phyloP scores from a whole-genome alignment of 2,113 vertebrate genomes.

The Melanostigma gelatinosum region DNA sequence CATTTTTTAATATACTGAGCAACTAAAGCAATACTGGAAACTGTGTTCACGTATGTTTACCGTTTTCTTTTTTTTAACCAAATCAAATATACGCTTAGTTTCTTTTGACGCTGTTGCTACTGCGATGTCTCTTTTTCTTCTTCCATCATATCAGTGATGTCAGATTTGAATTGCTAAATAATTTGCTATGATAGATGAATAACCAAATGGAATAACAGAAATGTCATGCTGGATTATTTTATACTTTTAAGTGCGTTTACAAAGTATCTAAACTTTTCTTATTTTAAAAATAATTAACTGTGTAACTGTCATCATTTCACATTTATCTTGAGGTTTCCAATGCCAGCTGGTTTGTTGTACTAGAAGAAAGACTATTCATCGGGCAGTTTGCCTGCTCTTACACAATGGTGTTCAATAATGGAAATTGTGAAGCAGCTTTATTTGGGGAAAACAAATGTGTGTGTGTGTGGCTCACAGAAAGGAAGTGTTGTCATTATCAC shows the following conservation, averaged over 20 bases:
- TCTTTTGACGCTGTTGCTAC: background rate
- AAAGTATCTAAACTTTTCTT: slow-evolving; percentile 64
- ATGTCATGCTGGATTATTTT: slow-evolving; percentile 2
- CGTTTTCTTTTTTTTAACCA: background rate
- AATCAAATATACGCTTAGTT: background rate
- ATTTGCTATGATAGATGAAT: slow-evolving; percentile 37
- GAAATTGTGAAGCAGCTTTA: slow-evolving; percentile 34
- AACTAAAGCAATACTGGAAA: slow-evolving; percentile 11
- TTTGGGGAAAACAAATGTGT: slow-evolving; percentile 9
- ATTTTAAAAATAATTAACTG: slow-evolving; percentile 32
- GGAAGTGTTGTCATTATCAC: slow-evolving; percentile 54
- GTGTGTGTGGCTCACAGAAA: slow-evolving; percentile 37
- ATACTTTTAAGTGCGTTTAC: slow-evolving; percentile 43
- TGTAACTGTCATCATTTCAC: background rate
- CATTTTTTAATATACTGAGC: background rate
- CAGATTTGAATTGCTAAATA: slow-evolving; percentile 21
- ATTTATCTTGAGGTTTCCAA: background rate
- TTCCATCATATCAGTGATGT: slow-evolving; percentile 11
- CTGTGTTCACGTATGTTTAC: background rate
- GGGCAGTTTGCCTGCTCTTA: background rate
- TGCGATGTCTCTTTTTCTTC: background rate
- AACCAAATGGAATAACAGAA: slow-evolving; percentile 24
- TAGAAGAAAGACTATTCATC: background rate
- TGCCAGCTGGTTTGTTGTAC: background rate
- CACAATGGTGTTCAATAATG: background rate